Base-by-base conservation (phyloP, 2,113 vertebrate genomes). In the Anser cygnoides region DNA sequence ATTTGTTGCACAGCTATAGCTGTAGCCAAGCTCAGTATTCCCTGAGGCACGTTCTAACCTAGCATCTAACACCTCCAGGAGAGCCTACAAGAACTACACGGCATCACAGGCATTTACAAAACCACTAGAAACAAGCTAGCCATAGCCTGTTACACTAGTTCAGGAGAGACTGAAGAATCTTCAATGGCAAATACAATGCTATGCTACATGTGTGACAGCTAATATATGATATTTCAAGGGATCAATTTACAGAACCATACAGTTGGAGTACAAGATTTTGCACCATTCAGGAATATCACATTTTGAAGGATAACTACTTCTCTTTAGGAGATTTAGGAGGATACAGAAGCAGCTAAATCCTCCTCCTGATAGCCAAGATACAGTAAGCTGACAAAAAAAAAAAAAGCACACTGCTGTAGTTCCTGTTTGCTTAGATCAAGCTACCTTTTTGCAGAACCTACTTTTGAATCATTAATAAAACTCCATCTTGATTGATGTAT, bases 391-490 rank as follows among this genome's bases (percentile, higher is more conserved):
- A 23, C 37, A 73, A 78, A 67, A 6, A 54, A 67, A 6, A 54
- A 68, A 71, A 62, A 5, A 54, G 72, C 73, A 74, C 14, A 19
- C 14, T 85, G 10, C 15, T 46, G n/a, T 7, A 57, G 18, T 39
- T 20, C 15, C 13, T 39, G 43, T 46, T 88, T 57, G 44, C 44
- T 44, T 44, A 44, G 19, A 46, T 83, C 49, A 55, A 22, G 50
- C 41, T 50, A 78, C 62, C 59, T 25, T 26, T 76, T 57, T 43
- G 13, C 37, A 79, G 46, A 35, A 88, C 22, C 15, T 71, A 73
- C 39, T 95, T 93, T 80, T 50, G 9, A 95, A 80, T 62, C 16
- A 73, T 68, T 93, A 96, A 94, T 89, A 49, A 75, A 80, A 79
- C 87, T 94, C 89, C 46, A n/a, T 74, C 85, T 80, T 41, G 6